A percentile compares a stretch with the other conserved stretches of the same genome.
Conservation (phyloP, 2,113 vertebrate genomes). For the Labrus mixtus region DNA sequence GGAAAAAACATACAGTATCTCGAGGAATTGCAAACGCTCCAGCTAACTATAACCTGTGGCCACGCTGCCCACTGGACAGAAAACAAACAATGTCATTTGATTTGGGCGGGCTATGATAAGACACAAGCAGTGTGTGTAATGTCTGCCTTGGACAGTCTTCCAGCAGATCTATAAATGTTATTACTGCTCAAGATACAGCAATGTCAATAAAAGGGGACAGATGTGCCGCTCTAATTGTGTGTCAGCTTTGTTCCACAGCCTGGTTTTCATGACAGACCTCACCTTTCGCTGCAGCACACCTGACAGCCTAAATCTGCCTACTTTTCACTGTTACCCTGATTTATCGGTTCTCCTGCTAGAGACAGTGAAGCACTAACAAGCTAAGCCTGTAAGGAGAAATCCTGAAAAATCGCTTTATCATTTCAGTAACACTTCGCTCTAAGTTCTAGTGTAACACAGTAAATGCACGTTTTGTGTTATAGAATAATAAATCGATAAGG, state of each 20-base stretch:
- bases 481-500: too few relatives aligned
- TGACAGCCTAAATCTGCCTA: slow-evolving; percentile 53
- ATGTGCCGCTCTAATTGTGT: slow-evolving; percentile 57
- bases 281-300: slow-evolving; percentile 55
- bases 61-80: slow-evolving; percentile 54
- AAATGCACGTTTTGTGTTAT: too few relatives aligned
- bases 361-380: slow-evolving; percentile 34
- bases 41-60: slow-evolving; percentile 45
- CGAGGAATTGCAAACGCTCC: slow-evolving; percentile 26
- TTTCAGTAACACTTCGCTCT: not conserved
- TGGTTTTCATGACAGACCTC: slow-evolving; percentile 53
- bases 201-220: slow-evolving; percentile 54
- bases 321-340: not conserved
- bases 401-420: slow-evolving; percentile 7
- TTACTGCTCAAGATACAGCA: slow-evolving; percentile 73
- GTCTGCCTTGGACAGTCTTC: slow-evolving; percentile 66
- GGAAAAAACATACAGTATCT: slow-evolving; percentile 55
- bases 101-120: slow-evolving; percentile 67
- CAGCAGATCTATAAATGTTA: slow-evolving; percentile 84
- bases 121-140: slow-evolving; percentile 57
- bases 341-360: slow-evolving; percentile 18
- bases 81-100: slow-evolving; percentile 74
- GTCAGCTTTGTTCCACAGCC: slow-evolving; percentile 63
- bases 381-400: slow-evolving; percentile 6
- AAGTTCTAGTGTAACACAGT: not conserved